phyloP scores from a whole-genome alignment of 2,888 invertebrate genomes.

The Gonocerus acuteangulatus region DNA sequence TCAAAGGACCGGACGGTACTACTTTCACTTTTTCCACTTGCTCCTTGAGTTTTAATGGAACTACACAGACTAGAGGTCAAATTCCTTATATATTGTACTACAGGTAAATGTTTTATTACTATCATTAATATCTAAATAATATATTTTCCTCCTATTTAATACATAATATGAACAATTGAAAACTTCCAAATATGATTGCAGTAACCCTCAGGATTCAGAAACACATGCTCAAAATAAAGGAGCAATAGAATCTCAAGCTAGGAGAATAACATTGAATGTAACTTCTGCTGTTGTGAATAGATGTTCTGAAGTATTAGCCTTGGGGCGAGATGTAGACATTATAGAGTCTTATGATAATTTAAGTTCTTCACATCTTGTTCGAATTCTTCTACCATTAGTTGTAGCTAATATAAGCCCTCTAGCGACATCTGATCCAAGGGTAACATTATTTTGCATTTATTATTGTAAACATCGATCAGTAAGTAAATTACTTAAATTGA shows the following conservation, averaged over 20 bases:
- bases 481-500: too few species aligned
- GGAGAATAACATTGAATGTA: constrained; percentile 64
- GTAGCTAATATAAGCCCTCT: constrained; percentile 78
- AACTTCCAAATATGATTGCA: constrained; percentile 39
- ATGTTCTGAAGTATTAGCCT: constrained; percentile 65
- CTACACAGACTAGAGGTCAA: constrained; percentile 88
- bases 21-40: constrained; percentile 85
- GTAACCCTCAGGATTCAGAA: constrained; percentile 54
- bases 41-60: constrained; percentile 92
- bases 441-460: constrained; percentile 42
- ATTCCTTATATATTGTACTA: constrained; percentile 87
- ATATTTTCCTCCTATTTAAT: background rate
- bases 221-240: constrained; percentile 52
- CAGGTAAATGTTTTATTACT: constrained; percentile 46
- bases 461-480: background rate
- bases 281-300: constrained; percentile 70
- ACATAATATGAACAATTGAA: background rate
- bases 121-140: background rate
- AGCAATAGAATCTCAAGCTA: constrained; percentile 55
- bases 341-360: constrained; percentile 50
- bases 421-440: constrained; percentile 73
- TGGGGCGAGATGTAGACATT: constrained; percentile 63
- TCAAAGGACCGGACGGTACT: constrained; percentile 88
- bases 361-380: constrained; percentile 56
- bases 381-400: constrained; percentile 71